phyloP scores from a whole-genome alignment of 2,113 vertebrate genomes.

The Triplophysa rosa region DNA sequence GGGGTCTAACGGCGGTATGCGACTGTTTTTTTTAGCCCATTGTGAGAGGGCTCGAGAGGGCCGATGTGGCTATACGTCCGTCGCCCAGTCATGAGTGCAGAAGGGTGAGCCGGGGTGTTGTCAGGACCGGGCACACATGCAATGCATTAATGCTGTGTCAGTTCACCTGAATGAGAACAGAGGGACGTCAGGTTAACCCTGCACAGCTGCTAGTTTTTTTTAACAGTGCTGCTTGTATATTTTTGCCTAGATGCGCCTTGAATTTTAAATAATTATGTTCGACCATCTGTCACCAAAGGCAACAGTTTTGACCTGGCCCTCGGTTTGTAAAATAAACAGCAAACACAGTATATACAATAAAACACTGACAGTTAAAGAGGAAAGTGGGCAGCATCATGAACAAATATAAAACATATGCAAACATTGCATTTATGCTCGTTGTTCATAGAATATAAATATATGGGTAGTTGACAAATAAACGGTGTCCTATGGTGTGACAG shows the following conservation, averaged over 20 bases:
- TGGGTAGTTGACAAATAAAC: no score
- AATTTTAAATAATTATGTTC: not conserved
- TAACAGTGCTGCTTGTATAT: not conserved
- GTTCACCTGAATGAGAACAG: not conserved
- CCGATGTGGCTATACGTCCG: conserved; percentile 16
- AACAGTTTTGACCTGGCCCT: no score
- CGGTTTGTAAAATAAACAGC: no score
- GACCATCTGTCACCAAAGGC: no score
- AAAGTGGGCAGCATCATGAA: no score
- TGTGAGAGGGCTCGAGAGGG: not conserved
- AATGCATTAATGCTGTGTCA: conserved; percentile 28
- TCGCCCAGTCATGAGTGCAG: not conserved
- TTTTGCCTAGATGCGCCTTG: not conserved
- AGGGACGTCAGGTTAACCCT: not conserved
- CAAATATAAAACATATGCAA: no score
- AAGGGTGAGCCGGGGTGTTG: not conserved
- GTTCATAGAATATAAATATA: no score
- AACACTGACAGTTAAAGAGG: no score
- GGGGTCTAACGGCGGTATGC: conserved; percentile 6
- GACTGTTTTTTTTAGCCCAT: conserved; percentile 17
- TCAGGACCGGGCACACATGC: conserved; percentile 11
- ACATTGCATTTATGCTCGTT: no score
- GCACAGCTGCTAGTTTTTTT: not conserved
- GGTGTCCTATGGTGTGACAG: no score
- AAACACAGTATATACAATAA: no score